phyloP scores from a whole-genome alignment of 2,113 vertebrate genomes.

The Lates calcarifer region DNA sequence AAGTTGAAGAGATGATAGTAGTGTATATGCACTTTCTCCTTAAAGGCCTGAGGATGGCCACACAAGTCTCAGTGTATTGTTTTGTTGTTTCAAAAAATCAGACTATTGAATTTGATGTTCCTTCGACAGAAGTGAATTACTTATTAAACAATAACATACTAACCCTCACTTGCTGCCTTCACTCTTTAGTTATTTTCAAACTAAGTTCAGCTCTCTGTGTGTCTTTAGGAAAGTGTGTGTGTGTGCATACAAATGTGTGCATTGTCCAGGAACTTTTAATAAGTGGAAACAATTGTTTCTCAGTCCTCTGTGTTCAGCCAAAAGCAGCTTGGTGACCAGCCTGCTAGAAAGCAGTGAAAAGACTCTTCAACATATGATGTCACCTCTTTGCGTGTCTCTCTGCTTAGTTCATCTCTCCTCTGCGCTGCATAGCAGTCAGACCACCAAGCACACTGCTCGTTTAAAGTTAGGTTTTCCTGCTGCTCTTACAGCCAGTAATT shows the following conservation, averaged over 20 bases:
- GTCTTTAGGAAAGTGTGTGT: constrained; percentile 5
- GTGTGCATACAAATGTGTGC: constrained; percentile 11
- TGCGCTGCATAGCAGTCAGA: background rate
- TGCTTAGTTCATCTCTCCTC: constrained; percentile 47
- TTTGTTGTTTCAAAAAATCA: background rate
- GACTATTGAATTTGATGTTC: constrained; percentile 1
- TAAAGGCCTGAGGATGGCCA: background rate
- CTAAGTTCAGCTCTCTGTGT: constrained; percentile 7
- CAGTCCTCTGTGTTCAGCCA: constrained; percentile 49
- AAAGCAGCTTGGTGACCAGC: constrained; percentile 51
- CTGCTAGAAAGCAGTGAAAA: constrained; percentile 40
- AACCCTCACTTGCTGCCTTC: background rate
- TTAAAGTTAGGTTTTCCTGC: constrained; percentile 4
- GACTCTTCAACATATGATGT: constrained; percentile 63
- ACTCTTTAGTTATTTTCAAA: constrained; percentile 18
- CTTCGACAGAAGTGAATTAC: background rate
- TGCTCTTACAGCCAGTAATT: constrained; percentile 22
- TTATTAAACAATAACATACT: background rate
- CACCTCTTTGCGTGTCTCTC: constrained; percentile 43
- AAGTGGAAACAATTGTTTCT: constrained; percentile 56
- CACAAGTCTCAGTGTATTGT: background rate
- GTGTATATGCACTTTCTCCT: background rate
- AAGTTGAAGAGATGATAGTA: constrained; percentile 3
- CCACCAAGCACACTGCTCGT: constrained; percentile 24
- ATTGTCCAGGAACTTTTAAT: constrained; percentile 50